Conservation (phyloP, 2,888 invertebrate genomes). For the Watsonalla cultraria region DNA sequence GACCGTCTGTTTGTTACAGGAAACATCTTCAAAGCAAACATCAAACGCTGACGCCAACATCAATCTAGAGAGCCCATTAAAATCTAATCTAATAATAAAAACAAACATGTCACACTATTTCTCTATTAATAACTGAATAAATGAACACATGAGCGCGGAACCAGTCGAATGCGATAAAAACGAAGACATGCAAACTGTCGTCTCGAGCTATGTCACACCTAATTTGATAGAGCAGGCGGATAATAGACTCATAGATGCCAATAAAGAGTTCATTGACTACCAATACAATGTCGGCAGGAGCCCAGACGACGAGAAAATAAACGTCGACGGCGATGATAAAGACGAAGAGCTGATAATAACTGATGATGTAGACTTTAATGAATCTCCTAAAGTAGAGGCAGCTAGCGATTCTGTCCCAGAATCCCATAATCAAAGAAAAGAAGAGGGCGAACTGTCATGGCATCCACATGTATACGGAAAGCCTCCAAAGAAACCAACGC, state of each 20-base stretch:
- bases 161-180: constrained; percentile 30
- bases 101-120: constrained; percentile 68
- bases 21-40: constrained; percentile 61
- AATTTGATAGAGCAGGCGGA: constrained; percentile 46
- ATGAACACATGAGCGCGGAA: constrained; percentile 60
- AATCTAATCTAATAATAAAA: constrained; percentile 70
- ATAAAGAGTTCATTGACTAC: constrained; percentile 33
- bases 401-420: constrained; percentile 16
- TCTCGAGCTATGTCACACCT: constrained; percentile 49
- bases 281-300: constrained; percentile 41
- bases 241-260: constrained; percentile 33
- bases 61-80: constrained; percentile 53
- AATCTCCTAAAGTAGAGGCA: constrained; percentile 17
- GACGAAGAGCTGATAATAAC: constrained; percentile 46
- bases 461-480: constrained; percentile 94
- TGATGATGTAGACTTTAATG: constrained; percentile 35
- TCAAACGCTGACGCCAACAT: constrained; percentile 50
- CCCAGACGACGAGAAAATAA: constrained; percentile 51
- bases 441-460: constrained; percentile 79
- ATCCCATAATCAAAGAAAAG: constrained; percentile 28
- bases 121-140: constrained; percentile 45
- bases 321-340: constrained; percentile 55
- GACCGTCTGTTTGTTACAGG: constrained; percentile 61
- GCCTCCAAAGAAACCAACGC: constrained; percentile 89
- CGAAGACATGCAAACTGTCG: constrained; percentile 64